These are phyloP conservation scores for Bhutanitis thaidina DNA, from an alignment of 2,888 invertebrate genomes.

Conservation along the genomic window DNA sequence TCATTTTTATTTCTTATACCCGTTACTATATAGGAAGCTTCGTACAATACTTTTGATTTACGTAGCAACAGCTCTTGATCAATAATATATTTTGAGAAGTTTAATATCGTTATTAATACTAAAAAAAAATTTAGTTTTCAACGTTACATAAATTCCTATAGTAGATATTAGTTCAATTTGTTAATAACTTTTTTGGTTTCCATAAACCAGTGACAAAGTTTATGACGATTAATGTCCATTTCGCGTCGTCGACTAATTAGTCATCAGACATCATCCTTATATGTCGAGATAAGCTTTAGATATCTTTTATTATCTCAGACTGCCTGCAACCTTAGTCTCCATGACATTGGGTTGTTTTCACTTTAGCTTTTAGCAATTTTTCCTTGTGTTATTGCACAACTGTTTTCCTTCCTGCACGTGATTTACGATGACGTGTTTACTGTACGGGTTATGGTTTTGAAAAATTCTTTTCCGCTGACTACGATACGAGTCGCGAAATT, in stretches of 20 bases:
- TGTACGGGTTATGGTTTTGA: background rate
- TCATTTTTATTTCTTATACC: background rate
- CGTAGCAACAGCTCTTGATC: background rate
- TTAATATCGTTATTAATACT: too few relatives aligned
- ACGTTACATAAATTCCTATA: too few relatives aligned
- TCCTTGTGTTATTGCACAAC: background rate
- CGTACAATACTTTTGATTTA: background rate
- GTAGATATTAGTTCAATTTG: too few relatives aligned
- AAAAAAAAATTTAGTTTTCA: too few relatives aligned
- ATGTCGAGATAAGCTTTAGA: constrained; percentile 24
- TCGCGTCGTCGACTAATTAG: background rate
- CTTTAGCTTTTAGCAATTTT: background rate
- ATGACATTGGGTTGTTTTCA: background rate
- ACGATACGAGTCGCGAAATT: too few relatives aligned
- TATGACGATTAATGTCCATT: background rate
- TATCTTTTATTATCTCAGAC: background rate
- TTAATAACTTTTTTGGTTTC: too few relatives aligned
- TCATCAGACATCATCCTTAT: constrained; percentile 26
- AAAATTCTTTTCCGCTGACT: background rate
- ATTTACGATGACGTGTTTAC: background rate
- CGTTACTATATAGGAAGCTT: background rate
- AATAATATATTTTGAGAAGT: background rate
- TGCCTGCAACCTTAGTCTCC: background rate
- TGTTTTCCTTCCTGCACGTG: background rate
- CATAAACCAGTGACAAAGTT: background rate